Percentiles rank a stretch among this genome's conserved stretches.
Evolutionary conservation across 2,797 vertebrate species (phyloP).

Genomic region (Tadarida brasiliensis): DNA sequence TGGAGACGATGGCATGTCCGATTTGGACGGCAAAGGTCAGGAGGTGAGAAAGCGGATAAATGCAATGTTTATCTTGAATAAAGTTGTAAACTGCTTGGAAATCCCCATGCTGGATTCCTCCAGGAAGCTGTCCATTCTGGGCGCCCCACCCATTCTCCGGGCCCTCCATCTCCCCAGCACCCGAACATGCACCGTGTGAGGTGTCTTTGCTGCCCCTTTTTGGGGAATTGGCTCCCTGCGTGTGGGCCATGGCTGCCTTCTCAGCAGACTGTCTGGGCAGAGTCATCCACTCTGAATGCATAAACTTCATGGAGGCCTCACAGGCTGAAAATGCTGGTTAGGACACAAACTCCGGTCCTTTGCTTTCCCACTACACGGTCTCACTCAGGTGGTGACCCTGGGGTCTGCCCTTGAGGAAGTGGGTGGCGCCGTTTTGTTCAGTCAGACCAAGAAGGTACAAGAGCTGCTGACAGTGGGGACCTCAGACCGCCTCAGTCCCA

Average conservation of each 20-base stretch:
- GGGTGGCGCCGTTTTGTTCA: neutral
- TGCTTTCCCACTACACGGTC: neutral
- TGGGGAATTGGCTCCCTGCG: neutral
- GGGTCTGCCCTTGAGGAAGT: neutral
- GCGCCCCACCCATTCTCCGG: neutral
- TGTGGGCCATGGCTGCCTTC: neutral
- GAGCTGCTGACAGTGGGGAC: neutral
- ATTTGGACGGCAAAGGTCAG: slow-evolving; percentile 32
- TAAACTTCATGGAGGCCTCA: neutral
- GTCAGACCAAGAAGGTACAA: neutral
- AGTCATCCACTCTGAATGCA: neutral
- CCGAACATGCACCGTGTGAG: neutral
- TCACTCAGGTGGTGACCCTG: neutral
- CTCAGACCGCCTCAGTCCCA: neutral
- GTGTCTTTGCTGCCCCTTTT: neutral
- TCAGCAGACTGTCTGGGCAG: neutral
- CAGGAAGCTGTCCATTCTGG: slow-evolving; percentile 53
- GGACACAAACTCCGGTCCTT: neutral
- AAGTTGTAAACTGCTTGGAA: slow-evolving; percentile 55
- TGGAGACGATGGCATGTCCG: neutral
- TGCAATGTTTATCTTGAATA: slow-evolving; percentile 45
- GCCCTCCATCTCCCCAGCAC: neutral
- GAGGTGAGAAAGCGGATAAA: slow-evolving; percentile 53
- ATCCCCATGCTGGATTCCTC: slow-evolving; percentile 70
- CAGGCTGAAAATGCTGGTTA: neutral